Conservation (phyloP, 1,140 invertebrate species). For the Bradysia coprophila region DNA sequence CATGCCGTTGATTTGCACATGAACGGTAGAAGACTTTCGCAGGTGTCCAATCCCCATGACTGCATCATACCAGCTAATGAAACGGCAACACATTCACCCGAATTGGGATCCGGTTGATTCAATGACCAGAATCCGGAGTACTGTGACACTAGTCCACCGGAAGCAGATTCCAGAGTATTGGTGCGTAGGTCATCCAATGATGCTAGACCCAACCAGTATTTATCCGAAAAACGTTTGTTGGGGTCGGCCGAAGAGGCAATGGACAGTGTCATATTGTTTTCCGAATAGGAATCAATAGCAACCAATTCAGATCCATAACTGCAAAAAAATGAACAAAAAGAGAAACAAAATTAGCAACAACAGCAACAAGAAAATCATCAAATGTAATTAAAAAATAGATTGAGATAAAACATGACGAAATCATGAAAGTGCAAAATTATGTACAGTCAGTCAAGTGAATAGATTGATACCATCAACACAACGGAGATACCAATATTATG, state of each 20-base stretch:
- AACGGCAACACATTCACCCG: slow-evolving; percentile 75
- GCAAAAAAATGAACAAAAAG: slow-evolving; percentile 10
- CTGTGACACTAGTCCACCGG: slow-evolving; percentile 76
- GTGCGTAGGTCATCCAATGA: slow-evolving; percentile 81
- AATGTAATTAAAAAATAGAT: neutral
- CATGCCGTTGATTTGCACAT: slow-evolving; percentile 86
- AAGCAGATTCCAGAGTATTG: slow-evolving; percentile 83
- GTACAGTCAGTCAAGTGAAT: neutral
- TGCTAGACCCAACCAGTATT: slow-evolving; percentile 76
- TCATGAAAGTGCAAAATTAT: neutral
- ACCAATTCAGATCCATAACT: slow-evolving; percentile 88
- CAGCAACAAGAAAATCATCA: too few species aligned
- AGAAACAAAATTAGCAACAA: slow-evolving; percentile 4
- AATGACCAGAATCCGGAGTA: slow-evolving; percentile 84
- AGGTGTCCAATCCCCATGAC: slow-evolving; percentile 84
- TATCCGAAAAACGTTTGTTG: slow-evolving; percentile 32
- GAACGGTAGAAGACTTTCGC: slow-evolving; percentile 83
- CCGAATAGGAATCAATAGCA: slow-evolving; percentile 69
- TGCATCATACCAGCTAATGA: slow-evolving; percentile 57
- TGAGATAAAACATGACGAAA: neutral
- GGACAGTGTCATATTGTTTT: slow-evolving; percentile 76
- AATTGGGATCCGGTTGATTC: slow-evolving; percentile 65
- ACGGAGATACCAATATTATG: too few species aligned
- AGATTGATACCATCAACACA: neutral
- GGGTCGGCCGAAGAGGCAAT: slow-evolving; percentile 45